phyloP scores from a whole-genome alignment of 2,113 vertebrate genomes.

The Columba janthina region DNA sequence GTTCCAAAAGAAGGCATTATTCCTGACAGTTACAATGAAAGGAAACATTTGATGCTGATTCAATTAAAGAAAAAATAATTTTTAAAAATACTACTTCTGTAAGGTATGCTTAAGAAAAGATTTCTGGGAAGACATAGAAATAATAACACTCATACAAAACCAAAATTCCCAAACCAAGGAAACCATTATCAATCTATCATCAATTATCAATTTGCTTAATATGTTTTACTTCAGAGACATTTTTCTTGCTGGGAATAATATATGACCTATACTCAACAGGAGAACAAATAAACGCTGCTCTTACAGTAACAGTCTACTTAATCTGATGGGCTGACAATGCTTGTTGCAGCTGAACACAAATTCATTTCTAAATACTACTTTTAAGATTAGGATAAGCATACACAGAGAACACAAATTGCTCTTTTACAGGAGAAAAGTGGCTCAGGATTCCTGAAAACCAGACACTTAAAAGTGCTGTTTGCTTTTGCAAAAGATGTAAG shows the following conservation, averaged over 20 bases:
- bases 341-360: background rate
- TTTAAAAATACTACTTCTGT: background rate
- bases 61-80: background rate
- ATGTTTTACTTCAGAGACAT: background rate
- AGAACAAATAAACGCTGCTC: background rate
- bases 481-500: background rate
- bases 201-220: background rate
- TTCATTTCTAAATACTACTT: background rate
- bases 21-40: background rate
- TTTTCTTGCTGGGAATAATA: background rate
- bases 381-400: background rate
- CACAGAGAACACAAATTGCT: background rate
- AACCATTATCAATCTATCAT: background rate
- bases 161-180: background rate
- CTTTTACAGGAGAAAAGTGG: background rate
- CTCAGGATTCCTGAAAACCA: background rate
- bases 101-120: background rate
- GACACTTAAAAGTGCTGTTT: background rate
- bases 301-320: background rate
- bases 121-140: background rate
- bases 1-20: background rate
- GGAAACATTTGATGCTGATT: background rate
- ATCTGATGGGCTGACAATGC: background rate
- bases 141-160: background rate
- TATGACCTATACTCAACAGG: background rate